Evolutionary conservation across 2,888 invertebrate species (phyloP).

Genomic region (Perizoma affinitatum): DNA sequence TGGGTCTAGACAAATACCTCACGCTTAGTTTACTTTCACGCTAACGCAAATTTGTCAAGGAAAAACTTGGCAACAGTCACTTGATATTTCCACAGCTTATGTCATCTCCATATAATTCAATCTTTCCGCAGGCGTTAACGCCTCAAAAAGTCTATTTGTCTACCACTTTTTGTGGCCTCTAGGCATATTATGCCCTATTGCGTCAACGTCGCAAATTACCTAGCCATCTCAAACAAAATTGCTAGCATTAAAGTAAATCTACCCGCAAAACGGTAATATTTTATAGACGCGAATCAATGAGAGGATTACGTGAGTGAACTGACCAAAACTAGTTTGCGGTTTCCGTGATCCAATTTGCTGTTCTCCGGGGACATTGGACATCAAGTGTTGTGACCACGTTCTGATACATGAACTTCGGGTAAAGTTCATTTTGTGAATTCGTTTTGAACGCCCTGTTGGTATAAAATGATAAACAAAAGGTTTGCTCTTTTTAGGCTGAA

Average conservation of each 20-base stretch:
- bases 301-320: conserved; percentile 57
- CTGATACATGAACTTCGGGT: conserved; percentile 10
- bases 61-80: no score
- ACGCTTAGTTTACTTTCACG: no score
- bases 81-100: no score
- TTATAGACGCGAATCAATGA: conserved; percentile 58
- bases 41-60: no score
- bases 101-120: no score
- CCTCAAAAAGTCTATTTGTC: no score
- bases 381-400: conserved; percentile 16
- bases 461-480: neutral
- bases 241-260: conserved; percentile 37
- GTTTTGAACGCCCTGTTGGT: conserved; percentile 2
- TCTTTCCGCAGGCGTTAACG: no score
- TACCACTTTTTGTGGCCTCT: no score
- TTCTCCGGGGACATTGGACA: conserved; percentile 38
- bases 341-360: conserved; percentile 56
- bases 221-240: conserved; percentile 15
- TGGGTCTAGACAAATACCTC: no score
- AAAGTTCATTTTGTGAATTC: conserved; percentile 15
- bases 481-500: no score
- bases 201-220: conserved; percentile 3
- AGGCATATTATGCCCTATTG: conserved; percentile 9
- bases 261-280: conserved; percentile 44
- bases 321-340: conserved; percentile 65